A percentile compares a stretch with the other conserved stretches of the same genome.
Evolutionary conservation across 2,113 vertebrate genomes (phyloP).

Genomic region (Pseudorasbora parva): DNA sequence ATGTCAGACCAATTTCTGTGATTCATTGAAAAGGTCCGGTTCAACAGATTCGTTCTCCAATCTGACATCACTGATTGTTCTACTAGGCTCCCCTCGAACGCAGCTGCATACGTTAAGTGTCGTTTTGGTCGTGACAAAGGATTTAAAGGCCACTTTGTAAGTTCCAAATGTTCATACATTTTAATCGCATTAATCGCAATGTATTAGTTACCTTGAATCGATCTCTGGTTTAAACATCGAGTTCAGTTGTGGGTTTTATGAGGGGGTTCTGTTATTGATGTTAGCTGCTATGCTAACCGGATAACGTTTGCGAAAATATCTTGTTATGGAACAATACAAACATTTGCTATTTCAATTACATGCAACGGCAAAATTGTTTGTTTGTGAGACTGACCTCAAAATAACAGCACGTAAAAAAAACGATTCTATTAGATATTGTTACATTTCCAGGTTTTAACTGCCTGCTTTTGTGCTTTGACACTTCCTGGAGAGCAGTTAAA

Average conservation of each 20-base stretch:
- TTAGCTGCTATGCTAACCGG: conserved; percentile 9
- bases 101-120: background rate
- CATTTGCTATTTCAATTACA: background rate
- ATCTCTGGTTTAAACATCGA: background rate
- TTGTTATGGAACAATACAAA: background rate
- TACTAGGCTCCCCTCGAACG: background rate
- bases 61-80: background rate
- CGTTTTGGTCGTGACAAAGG: background rate
- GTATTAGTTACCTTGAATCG: background rate
- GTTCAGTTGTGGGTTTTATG: background rate
- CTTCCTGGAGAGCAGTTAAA: background rate
- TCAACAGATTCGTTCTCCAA: background rate
- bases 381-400: conserved; percentile 4
- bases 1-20: background rate
- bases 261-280: background rate
- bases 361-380: background rate
- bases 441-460: background rate
- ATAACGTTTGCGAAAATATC: background rate
- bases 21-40: background rate
- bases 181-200: background rate
- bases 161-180: background rate
- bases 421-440: background rate
- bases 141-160: conserved; percentile 6
- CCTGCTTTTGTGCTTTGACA: background rate
- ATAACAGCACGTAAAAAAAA: background rate